Evolutionary conservation across 2,797 vertebrate genomes (phyloP), one percentile per base, ranked within the genome.

Genomic region (Silurus aristotelis): DNA sequence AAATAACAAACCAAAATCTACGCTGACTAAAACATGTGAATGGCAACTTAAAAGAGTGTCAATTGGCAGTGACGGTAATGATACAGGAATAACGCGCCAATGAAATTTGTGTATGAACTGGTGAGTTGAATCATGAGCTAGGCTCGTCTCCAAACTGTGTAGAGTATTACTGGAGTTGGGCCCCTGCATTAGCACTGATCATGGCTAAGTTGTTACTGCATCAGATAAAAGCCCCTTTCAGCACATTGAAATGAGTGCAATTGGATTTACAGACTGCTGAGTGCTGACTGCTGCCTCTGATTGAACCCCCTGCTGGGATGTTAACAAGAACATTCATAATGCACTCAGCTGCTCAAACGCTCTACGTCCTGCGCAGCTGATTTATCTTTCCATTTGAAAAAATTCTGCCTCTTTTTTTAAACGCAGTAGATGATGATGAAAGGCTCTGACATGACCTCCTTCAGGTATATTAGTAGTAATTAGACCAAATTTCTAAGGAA

Each of bases 371-470:
- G 85, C 5, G 6, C 67, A 64, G 46, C 55, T 83, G 70, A 48
- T 83, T 27, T 77, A 58, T 73, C 71, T 52, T 52, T 78, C 58
- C 64, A 38, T 80, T 46, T 31, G 9, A 58, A 43, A 75, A 79
- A 58, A 70, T 31, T 56, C 77, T 63, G 15, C 5, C 22, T 48
- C 58, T 79, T 63, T 78, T 79, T 63, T 63, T 38, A 9, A 83
- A 79, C 12, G 46, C 8, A 71, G 43, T 55, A 55, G 75, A 64
- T 17, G 56, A 80, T 87, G 86, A 89, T 85, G 71, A 87, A 87
- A 87, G 83, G 46, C 38, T 81, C 66, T 70, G 73, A 84, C 78
- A 83, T 43, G 52, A 82, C 75, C 71, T 25, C 43, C 73, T 73
- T 60, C 63, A 38, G 52, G 48, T 58, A 27, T 66, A 66, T 55